Percentiles rank a stretch among this genome's conserved stretches.
Conservation (phyloP, 2,888 invertebrate genomes). For the Gasteruption jaculator region DNA sequence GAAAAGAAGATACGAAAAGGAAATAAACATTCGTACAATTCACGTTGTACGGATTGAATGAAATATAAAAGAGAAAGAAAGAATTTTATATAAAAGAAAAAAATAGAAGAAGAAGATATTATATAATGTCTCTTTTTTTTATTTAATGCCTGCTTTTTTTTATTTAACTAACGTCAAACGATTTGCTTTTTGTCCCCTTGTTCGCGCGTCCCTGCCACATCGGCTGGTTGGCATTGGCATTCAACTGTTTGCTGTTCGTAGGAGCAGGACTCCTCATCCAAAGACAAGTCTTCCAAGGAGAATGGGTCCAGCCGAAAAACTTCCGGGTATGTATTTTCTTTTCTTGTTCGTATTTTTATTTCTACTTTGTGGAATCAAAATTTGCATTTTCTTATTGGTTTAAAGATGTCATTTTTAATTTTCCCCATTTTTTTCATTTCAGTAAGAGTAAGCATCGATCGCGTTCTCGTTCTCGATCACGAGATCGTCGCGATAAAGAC, state of each 20-base stretch:
- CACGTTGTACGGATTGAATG: no score
- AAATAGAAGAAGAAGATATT: no score
- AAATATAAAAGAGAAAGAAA: no score
- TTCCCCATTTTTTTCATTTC: slow-evolving; percentile 27
- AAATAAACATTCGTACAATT: no score
- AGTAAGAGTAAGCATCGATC: slow-evolving; percentile 53
- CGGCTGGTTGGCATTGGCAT: slow-evolving; percentile 49
- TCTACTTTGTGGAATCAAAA: background rate
- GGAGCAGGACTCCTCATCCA: slow-evolving; percentile 48
- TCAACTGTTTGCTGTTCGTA: slow-evolving; percentile 51
- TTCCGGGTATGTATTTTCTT: slow-evolving; percentile 54
- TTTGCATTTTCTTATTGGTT: no score
- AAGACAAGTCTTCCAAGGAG: slow-evolving; percentile 55
- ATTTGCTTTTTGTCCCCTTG: slow-evolving; percentile 51
- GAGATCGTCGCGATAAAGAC: slow-evolving; percentile 57
- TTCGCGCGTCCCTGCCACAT: slow-evolving; percentile 49
- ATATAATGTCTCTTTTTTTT: no score
- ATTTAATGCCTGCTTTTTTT: no score
- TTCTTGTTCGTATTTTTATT: background rate
- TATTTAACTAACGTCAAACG: slow-evolving; percentile 44
- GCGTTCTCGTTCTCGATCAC: slow-evolving; percentile 52
- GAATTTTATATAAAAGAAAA: no score
- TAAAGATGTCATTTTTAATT: slow-evolving; percentile 3
- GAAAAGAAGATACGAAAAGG: no score
- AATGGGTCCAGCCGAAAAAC: slow-evolving; percentile 58